Evolutionary conservation across 2,797 vertebrate genomes (phyloP).

Genomic region (Cyclura pinguis): DNA sequence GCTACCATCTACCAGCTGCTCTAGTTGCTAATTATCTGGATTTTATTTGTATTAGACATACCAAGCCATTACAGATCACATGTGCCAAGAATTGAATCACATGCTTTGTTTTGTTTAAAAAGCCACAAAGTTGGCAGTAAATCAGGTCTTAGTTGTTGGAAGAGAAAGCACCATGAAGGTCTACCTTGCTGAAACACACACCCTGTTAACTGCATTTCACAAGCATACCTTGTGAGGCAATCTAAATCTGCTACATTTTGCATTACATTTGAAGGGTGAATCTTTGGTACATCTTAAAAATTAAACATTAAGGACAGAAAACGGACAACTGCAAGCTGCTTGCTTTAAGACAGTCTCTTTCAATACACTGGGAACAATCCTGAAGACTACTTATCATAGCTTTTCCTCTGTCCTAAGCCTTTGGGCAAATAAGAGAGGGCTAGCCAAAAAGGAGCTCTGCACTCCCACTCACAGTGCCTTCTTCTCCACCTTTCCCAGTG

Average conservation of each 20-base stretch:
- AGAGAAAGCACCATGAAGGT: constrained; percentile 4
- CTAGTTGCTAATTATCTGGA: constrained; percentile 28
- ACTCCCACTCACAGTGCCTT: too few relatives aligned
- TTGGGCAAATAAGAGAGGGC: too few relatives aligned
- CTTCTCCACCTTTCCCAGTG: too few relatives aligned
- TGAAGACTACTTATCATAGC: too few relatives aligned
- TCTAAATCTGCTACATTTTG: constrained; percentile 24
- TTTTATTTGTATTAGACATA: constrained; percentile 55
- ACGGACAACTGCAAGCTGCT: not conserved
- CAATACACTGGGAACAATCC: too few relatives aligned
- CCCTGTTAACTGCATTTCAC: not conserved
- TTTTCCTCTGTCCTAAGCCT: too few relatives aligned
- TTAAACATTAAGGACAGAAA: not conserved
- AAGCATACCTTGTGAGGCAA: constrained; percentile 19
- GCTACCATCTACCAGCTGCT: constrained; percentile 27
- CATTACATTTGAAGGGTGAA: constrained; percentile 17
- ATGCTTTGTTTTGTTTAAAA: not conserved
- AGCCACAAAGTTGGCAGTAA: constrained; percentile 36
- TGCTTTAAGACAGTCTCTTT: not conserved
- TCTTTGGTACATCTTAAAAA: not conserved
- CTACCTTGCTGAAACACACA: constrained; percentile 23
- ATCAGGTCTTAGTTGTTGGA: constrained; percentile 33
- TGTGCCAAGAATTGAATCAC: constrained; percentile 50
- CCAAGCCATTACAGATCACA: constrained; percentile 40
- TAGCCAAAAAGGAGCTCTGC: too few relatives aligned